phyloP scores from a whole-genome alignment of 1,140 invertebrate species.

The Calephelis virginiensis region DNA sequence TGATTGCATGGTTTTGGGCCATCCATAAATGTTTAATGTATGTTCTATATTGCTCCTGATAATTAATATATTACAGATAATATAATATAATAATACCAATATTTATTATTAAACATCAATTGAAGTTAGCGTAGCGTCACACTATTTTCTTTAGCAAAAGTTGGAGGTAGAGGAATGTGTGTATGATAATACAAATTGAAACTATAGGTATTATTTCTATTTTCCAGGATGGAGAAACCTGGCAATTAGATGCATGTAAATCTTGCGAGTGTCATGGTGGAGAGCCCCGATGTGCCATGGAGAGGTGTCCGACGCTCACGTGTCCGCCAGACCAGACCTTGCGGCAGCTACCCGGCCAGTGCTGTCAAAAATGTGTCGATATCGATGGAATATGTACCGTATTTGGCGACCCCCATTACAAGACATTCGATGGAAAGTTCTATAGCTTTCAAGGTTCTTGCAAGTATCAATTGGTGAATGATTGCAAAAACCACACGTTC shows the following conservation, averaged over 20 bases:
- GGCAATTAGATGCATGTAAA: constrained; percentile 92
- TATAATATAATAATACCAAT: too few relatives aligned
- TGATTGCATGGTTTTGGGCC: too few relatives aligned
- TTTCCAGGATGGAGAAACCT: constrained; percentile 90
- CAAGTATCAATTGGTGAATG: constrained; percentile 91
- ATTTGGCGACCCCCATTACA: constrained; percentile 95
- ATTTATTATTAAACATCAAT: too few relatives aligned
- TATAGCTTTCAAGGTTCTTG: constrained; percentile 95
- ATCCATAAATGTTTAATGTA: too few relatives aligned
- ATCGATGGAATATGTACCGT: constrained; percentile 94
- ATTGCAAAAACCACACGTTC: constrained; percentile 89
- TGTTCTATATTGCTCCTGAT: too few relatives aligned
- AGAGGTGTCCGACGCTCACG: constrained; percentile 83
- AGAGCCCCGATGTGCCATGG: constrained; percentile 88
- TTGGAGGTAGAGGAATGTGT: too few relatives aligned
- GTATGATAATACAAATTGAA: background rate
- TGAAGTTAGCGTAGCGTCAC: too few relatives aligned
- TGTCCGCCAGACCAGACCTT: constrained; percentile 87
- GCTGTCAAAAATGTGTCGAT: constrained; percentile 92
- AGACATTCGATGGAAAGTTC: constrained; percentile 94
- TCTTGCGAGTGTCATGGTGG: constrained; percentile 90
- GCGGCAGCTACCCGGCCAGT: constrained; percentile 86
- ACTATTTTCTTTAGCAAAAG: too few relatives aligned
- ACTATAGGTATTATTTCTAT: constrained; percentile 24
- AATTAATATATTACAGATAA: too few relatives aligned